Percentiles rank a stretch among this genome's conserved stretches.
Conservation (phyloP, 2,797 vertebrate genomes). For the Todus mexicanus region DNA sequence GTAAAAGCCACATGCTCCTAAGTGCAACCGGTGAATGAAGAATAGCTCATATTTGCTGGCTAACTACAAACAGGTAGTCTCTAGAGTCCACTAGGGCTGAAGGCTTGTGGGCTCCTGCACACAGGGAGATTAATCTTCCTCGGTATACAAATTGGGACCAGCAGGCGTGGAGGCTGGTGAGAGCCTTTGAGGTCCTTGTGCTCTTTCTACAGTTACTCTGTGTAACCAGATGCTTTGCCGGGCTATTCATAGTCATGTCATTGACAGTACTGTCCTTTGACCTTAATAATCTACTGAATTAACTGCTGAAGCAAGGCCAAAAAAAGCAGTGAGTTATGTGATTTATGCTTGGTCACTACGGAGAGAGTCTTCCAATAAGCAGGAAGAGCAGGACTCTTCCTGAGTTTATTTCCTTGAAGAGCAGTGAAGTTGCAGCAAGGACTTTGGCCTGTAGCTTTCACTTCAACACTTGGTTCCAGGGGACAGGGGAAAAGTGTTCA, state of each 20-base stretch:
- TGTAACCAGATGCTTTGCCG: slow-evolving; percentile 51
- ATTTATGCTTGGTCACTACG: slow-evolving; percentile 57
- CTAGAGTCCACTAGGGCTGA: not conserved
- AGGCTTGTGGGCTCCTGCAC: not conserved
- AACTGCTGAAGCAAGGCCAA: slow-evolving; percentile 61
- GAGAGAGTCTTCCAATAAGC: slow-evolving; percentile 5
- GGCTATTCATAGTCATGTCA: slow-evolving; percentile 67
- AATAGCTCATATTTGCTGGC: not conserved
- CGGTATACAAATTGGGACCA: slow-evolving; percentile 1
- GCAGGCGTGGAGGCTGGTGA: not conserved
- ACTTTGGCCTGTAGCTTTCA: slow-evolving; percentile 32
- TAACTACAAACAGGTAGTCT: slow-evolving; percentile 17
- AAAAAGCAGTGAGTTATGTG: slow-evolving; percentile 40
- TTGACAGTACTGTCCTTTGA: slow-evolving; percentile 58
- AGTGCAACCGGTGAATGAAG: not conserved
- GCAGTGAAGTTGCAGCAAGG: not conserved
- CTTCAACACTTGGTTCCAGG: slow-evolving; percentile 44
- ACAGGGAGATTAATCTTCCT: slow-evolving; percentile 23
- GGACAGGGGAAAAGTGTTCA: slow-evolving; percentile 51
- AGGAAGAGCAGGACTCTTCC: not conserved
- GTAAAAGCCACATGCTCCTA: not conserved
- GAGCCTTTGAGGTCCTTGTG: not conserved
- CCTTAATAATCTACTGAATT: slow-evolving; percentile 73
- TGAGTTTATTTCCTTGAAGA: not conserved
- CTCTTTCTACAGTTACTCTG: slow-evolving; percentile 46